A percentile compares a stretch with the other conserved stretches of the same genome.
Evolutionary conservation across 2,113 vertebrate genomes (phyloP).

Genomic region (Anolis carolinensis): DNA sequence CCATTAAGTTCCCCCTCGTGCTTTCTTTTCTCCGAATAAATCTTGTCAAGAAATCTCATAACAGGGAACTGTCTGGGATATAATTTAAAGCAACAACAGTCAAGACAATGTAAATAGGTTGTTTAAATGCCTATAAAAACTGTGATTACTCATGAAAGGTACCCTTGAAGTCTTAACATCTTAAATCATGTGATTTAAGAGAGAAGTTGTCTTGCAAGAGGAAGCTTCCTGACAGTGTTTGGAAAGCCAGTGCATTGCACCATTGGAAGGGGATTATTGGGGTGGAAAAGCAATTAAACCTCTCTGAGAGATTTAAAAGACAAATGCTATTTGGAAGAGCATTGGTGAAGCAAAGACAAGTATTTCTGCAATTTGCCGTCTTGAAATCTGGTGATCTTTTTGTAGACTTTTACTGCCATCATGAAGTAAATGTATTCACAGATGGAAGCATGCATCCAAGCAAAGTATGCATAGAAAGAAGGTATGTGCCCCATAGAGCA

Average conservation of each 20-base stretch:
- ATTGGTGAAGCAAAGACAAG: neutral
- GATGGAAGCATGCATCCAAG: neutral
- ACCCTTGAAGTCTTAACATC: neutral
- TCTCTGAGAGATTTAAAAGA: neutral
- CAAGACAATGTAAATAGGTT: neutral
- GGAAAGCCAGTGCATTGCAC: neutral
- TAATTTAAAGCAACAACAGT: neutral
- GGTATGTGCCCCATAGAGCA: neutral
- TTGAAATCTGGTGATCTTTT: neutral
- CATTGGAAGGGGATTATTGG: neutral
- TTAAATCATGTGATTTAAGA: neutral
- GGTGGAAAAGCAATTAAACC: fast-evolving
- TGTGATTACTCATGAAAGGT: neutral
- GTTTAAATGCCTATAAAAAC: neutral
- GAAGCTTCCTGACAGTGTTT: neutral
- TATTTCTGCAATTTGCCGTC: neutral
- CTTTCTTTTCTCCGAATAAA: too few relatives aligned
- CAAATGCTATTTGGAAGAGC: neutral
- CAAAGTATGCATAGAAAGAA: neutral
- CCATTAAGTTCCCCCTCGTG: too few relatives aligned
- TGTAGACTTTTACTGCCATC: neutral
- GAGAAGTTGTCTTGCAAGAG: neutral
- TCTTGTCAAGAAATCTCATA: too few relatives aligned
- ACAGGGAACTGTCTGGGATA: too few relatives aligned
- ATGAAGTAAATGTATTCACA: neutral